Conservation (phyloP, 2,888 invertebrate genomes). For the Stenoptilia bipunctidactyla region DNA sequence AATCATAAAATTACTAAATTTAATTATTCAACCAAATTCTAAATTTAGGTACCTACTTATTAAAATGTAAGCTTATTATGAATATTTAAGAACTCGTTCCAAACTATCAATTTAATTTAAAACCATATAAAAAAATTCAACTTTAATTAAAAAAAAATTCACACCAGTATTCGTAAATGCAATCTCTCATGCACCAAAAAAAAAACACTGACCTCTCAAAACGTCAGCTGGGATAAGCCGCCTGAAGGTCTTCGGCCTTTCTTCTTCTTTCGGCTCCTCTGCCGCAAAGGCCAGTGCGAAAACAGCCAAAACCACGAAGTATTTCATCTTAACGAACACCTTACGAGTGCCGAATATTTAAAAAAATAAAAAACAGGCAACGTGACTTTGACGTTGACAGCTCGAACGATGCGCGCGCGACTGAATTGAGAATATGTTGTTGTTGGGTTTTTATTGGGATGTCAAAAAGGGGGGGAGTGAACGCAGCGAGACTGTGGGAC, state of each 20-base stretch:
- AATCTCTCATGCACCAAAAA: no score
- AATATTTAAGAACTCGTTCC: no score
- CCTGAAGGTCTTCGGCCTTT: slow-evolving; percentile 80
- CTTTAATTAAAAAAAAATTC: no score
- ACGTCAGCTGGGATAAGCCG: slow-evolving; percentile 91
- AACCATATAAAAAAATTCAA: no score
- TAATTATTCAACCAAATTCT: no score
- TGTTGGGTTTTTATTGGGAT: slow-evolving; percentile 47
- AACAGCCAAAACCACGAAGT: slow-evolving; percentile 60
- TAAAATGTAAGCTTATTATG: no score
- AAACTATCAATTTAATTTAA: no score
- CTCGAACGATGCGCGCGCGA: slow-evolving; percentile 39
- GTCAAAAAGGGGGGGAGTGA: slow-evolving; percentile 42
- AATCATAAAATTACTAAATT: no score
- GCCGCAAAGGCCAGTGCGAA: slow-evolving; percentile 68
- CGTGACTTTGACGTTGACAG: slow-evolving; percentile 31
- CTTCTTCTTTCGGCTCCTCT: slow-evolving; percentile 67
- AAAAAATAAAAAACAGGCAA: slow-evolving; percentile 27
- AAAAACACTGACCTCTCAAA: slow-evolving; percentile 83
- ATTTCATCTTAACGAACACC: slow-evolving; percentile 66
- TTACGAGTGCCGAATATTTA: slow-evolving; percentile 29
- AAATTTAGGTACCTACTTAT: no score
- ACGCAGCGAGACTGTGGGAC: slow-evolving; percentile 16
- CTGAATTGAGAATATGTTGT: slow-evolving; percentile 42
- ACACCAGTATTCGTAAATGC: no score